Conservation (phyloP, 2,888 invertebrate species). For the Andrena praecox region DNA sequence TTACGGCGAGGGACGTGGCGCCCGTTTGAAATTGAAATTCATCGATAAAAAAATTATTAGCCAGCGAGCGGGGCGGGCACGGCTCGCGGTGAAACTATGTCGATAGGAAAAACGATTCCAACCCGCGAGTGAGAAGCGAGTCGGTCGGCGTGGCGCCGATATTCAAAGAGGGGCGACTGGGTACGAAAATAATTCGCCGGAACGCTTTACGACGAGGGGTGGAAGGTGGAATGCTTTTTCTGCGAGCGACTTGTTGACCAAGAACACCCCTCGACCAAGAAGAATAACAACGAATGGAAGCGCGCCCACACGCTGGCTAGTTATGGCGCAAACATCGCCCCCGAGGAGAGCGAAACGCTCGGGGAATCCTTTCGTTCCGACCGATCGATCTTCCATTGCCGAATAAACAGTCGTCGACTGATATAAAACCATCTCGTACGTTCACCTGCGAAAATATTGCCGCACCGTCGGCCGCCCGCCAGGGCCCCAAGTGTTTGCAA, state of each 20-base stretch:
- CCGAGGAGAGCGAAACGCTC: slow-evolving; percentile 35
- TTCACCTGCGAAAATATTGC: slow-evolving; percentile 51
- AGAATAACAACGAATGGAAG: slow-evolving; percentile 62
- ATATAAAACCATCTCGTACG: slow-evolving; percentile 31
- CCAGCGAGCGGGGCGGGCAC: background rate
- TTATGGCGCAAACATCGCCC: slow-evolving; percentile 53
- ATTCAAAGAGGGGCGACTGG: background rate
- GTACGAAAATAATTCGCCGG: slow-evolving; percentile 44
- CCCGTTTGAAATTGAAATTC: slow-evolving; percentile 28
- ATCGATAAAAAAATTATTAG: slow-evolving; percentile 49
- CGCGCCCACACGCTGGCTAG: slow-evolving; percentile 38
- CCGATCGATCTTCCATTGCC: slow-evolving; percentile 57
- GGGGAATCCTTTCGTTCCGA: slow-evolving; percentile 27
- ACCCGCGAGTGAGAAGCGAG: background rate
- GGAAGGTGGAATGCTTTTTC: background rate
- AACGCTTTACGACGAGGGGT: background rate
- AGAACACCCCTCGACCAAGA: slow-evolving; percentile 32
- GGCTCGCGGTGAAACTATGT: background rate
- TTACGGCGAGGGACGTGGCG: background rate
- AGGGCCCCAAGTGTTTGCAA: background rate
- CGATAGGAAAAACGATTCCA: background rate
- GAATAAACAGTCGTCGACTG: slow-evolving; percentile 61
- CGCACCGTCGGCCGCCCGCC: background rate
- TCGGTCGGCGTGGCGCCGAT: background rate
- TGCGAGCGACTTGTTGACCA: slow-evolving; percentile 41